Evolutionary conservation across 2,113 vertebrate species (phyloP).

Genomic region (Theristicus caerulescens): DNA sequence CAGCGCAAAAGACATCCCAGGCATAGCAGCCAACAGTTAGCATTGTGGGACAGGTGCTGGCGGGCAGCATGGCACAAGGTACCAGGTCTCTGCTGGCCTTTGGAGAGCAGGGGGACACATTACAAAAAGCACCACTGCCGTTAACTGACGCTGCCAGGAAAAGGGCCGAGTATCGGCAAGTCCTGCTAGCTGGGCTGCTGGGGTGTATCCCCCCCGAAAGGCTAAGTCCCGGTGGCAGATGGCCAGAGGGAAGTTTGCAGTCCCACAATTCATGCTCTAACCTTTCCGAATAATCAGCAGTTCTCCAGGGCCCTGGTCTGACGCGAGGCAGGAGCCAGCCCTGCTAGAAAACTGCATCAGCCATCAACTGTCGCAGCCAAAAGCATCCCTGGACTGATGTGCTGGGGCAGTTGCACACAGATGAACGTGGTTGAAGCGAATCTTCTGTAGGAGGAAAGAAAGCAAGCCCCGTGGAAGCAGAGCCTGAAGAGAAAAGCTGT

Average conservation of each 20-base stretch:
- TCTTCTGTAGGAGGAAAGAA: not conserved
- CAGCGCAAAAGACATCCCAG: not conserved
- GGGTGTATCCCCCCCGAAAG: not conserved
- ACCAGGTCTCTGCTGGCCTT: not conserved
- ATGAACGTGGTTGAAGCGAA: not conserved
- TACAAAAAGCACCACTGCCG: not conserved
- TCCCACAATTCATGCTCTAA: not conserved
- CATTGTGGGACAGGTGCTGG: rapidly evolving
- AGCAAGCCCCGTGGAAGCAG: not conserved
- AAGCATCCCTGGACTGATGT: not conserved
- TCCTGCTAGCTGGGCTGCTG: not conserved
- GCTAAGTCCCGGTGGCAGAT: constrained; percentile 16
- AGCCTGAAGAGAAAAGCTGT: not conserved
- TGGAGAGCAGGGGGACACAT: not conserved
- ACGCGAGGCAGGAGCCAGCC: rapidly evolving
- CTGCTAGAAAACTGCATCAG: not conserved
- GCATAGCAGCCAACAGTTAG: not conserved
- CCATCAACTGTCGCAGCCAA: not conserved
- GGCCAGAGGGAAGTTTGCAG: not conserved
- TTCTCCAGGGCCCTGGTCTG: not conserved
- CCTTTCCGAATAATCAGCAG: not conserved
- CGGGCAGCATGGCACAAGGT: not conserved
- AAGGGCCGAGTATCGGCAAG: not conserved
- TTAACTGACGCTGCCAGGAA: not conserved
- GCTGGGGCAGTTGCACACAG: not conserved